Evolutionary conservation across 1,140 invertebrate genomes (phyloP).

Genomic region (Agrypnia vestita): DNA sequence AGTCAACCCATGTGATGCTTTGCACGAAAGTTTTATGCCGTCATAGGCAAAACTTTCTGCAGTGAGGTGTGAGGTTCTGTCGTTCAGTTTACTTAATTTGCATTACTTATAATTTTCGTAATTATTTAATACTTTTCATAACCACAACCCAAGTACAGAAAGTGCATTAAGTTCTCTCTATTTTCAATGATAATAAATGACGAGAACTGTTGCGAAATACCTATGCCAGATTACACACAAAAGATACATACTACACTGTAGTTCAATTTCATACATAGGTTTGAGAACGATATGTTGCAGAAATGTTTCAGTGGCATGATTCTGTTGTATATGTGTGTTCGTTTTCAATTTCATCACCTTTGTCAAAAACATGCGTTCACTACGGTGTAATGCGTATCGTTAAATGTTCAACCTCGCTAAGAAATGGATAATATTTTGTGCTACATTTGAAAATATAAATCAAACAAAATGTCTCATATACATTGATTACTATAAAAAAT

Average conservation of each 20-base stretch:
- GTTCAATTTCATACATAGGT: no score
- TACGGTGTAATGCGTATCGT: no score
- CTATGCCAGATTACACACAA: no score
- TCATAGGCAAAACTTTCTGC: constrained; percentile 11
- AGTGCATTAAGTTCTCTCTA: constrained; percentile 21
- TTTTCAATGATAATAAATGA: constrained; percentile 1
- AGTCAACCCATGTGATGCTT: constrained; percentile 9
- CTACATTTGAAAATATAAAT: constrained; percentile 7
- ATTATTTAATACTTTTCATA: constrained; percentile 30
- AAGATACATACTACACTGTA: no score
- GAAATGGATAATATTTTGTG: constrained; percentile 24
- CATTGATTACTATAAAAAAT: no score
- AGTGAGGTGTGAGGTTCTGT: constrained; percentile 34
- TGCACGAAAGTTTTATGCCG: constrained; percentile 4
- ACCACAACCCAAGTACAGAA: constrained; percentile 29
- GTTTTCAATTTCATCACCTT: no score
- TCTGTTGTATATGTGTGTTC: no score
- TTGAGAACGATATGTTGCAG: no score
- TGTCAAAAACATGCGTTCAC: no score
- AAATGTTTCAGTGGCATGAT: no score
- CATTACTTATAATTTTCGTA: constrained; percentile 4
- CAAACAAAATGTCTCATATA: not conserved
- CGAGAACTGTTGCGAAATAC: not conserved
- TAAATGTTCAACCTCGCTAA: not conserved
- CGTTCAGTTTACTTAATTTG: not conserved